Percentiles rank a stretch among this genome's conserved stretches.
These are phyloP conservation scores for Cryptotis parvus DNA, from an alignment of 2,113 vertebrate species.

Conservation along the genomic window DNA sequence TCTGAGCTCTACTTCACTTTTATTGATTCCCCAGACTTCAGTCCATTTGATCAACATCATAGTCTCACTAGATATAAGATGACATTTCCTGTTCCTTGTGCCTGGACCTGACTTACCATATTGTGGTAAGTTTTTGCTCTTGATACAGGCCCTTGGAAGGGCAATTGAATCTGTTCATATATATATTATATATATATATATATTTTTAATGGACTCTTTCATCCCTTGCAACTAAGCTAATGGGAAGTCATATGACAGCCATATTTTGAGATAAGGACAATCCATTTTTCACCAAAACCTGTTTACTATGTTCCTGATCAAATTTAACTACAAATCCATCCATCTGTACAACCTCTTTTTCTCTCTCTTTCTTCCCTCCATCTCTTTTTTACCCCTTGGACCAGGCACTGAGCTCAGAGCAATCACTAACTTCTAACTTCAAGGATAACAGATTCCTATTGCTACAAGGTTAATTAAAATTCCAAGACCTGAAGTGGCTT, in stretches of 20 bases:
- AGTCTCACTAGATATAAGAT: not conserved
- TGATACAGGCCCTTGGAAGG: not conserved
- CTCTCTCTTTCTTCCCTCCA: not conserved
- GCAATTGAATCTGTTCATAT: not conserved
- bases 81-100: not conserved
- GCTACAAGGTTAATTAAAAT: not conserved
- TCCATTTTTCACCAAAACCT: not conserved
- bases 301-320: not conserved
- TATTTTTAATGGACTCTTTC: not conserved
- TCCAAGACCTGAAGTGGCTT: not conserved
- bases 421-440: not conserved
- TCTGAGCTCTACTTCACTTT: not conserved
- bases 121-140: not conserved
- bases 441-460: slow-evolving; percentile 15
- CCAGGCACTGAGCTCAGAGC: not conserved
- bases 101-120: not conserved
- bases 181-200: not conserved
- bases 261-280: not conserved
- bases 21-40: not conserved
- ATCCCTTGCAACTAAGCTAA: not conserved
- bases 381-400: not conserved
- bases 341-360: not conserved
- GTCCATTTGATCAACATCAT: not conserved
- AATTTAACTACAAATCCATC: not conserved
- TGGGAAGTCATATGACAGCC: not conserved